Base-by-base conservation (phyloP, 1,140 invertebrate genomes). In the Ladona fulva region DNA sequence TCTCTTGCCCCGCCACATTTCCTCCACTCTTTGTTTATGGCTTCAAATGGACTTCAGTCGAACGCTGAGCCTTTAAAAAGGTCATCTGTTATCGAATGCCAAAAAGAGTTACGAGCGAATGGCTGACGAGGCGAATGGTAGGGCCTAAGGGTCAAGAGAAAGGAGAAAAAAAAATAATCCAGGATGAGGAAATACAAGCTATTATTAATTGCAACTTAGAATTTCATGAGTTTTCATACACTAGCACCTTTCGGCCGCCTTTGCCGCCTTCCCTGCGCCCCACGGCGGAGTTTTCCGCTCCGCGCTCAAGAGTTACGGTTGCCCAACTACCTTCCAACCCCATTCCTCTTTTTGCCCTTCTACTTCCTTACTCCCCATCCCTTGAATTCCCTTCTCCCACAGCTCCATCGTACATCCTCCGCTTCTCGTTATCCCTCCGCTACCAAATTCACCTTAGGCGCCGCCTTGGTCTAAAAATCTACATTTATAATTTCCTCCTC, bases 181-280 rank as follows among this genome's bases (percentile, higher is more conserved):
- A 22, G 52, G 52, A 12, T 66, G 52, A 22, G 52, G 52, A 66
- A 19, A 66, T 66, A 66, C 52, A 12, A 66, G 52, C 16, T 66
- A 66, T 66, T 66, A 66, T 66, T 66, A 66, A 66, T 66, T 66
- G 52, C n/a, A 12, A 66, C 52, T 66, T 66, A 66, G 52, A 66
- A 66, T 66, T 66, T 66, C 52, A 66, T 66, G 52, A 66, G 52
- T 3, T 66, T 66, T 66, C 52, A 66, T 66, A 66, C 52, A 19
- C 52, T 66, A 66, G 52, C 52, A 66, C 52, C 52, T 66, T 66
- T 12, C 19, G 44, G 44, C 44, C 44, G 19, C 10, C 52, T 66
- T 3, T 6, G 52, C 3, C n/a, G 3, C 52, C 52, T 66, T 22
- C 14, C n/a, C 52, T 22, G 10, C 44, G n/a, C n/a, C 44, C 10